A percentile compares a stretch with the other conserved stretches of the same genome.
Evolutionary conservation across 2,113 vertebrate species (phyloP).

Genomic region (Gracilinanus agilis): DNA sequence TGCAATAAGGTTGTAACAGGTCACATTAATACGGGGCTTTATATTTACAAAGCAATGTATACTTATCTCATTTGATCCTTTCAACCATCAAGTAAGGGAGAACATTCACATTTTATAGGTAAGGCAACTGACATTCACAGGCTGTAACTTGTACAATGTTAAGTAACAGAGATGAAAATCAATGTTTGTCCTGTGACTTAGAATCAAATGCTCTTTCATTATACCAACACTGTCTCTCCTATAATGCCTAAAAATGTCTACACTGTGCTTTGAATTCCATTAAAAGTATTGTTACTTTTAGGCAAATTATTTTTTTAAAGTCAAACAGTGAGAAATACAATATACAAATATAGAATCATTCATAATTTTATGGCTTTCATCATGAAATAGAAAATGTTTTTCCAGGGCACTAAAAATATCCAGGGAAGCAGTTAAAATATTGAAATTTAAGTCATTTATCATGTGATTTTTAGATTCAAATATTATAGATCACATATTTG

Average conservation of each 20-base stretch:
- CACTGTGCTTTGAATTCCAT: constrained; percentile 41
- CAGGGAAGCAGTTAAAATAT: constrained; percentile 22
- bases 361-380: background rate
- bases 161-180: background rate
- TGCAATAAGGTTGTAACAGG: background rate
- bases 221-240: background rate
- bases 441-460: background rate
- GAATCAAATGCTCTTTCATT: background rate
- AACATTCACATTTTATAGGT: background rate
- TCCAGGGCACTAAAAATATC: constrained; percentile 12
- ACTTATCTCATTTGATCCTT: background rate
- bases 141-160: background rate
- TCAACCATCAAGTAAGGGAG: background rate
- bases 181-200: background rate
- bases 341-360: background rate
- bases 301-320: background rate
- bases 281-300: constrained; percentile 45
- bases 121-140: background rate
- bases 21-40: background rate
- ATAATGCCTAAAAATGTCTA: background rate
- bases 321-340: background rate
- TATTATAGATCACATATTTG: constrained; percentile 18
- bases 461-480: constrained; percentile 27
- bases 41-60: background rate
- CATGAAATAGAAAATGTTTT: constrained; percentile 17